Conservation (phyloP, 2,888 invertebrate genomes). For the Lochmaea crataegi region DNA sequence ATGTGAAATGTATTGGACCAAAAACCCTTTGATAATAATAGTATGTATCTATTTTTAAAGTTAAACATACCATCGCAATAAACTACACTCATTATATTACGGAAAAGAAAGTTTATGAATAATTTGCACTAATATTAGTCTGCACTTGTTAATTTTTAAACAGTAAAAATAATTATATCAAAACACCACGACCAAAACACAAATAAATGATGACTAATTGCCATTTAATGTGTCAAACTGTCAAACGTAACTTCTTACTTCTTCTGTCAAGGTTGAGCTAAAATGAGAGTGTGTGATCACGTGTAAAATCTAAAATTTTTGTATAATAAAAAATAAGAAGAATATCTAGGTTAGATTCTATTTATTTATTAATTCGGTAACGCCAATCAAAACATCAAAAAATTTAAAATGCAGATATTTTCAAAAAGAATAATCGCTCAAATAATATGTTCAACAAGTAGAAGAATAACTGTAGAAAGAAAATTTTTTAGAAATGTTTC, state of each 20-base stretch:
- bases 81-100: conserved; percentile 50
- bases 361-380: background rate
- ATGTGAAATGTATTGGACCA: background rate
- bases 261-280: background rate
- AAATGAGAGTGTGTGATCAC: background rate
- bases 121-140: conserved; percentile 19
- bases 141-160: conserved; percentile 21
- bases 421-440: conserved; percentile 9
- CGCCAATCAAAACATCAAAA: conserved; percentile 5
- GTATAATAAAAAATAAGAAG: background rate
- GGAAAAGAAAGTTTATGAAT: conserved; percentile 22
- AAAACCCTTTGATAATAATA: background rate
- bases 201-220: conserved; percentile 56
- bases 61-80: conserved; percentile 46
- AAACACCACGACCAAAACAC: conserved; percentile 50
- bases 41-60: conserved; percentile 12
- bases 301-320: background rate
- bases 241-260: background rate
- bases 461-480: background rate
- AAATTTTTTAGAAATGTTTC: conserved; percentile 30
- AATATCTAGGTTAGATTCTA: background rate
- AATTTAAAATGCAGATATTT: conserved; percentile 20
- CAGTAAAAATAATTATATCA: conserved; percentile 30
- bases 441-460: conserved; percentile 7
- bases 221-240: conserved; percentile 28